Conservation (phyloP, 1,140 invertebrate genomes). For the Diploscapter pachys region DNA sequence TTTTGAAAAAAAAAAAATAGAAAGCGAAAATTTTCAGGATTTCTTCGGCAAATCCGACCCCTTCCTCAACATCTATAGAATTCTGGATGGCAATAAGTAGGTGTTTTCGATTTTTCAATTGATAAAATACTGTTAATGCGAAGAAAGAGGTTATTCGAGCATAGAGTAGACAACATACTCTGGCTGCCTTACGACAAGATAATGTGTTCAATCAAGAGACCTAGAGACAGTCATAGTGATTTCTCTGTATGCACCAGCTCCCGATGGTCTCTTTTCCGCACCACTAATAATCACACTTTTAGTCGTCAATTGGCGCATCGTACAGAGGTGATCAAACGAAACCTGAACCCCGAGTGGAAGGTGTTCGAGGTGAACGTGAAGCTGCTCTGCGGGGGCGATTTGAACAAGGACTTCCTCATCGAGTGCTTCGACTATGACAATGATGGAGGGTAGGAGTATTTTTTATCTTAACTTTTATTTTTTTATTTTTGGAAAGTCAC, state of each 20-base stretch:
- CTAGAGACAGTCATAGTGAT: too few relatives aligned
- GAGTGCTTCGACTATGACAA: conserved; percentile 17
- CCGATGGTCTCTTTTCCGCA: background rate
- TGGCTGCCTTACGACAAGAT: too few relatives aligned
- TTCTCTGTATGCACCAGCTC: too few relatives aligned
- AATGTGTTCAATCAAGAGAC: too few relatives aligned
- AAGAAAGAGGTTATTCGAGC: too few relatives aligned
- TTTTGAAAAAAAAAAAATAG: too few relatives aligned
- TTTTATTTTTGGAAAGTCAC: too few relatives aligned
- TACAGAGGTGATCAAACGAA: conserved; percentile 65
- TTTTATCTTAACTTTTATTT: too few relatives aligned
- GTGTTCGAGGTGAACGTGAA: conserved; percentile 65
- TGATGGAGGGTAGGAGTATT: background rate
- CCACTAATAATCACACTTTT: conserved; percentile 25
- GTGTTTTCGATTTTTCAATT: background rate
- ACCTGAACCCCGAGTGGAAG: conserved; percentile 66
- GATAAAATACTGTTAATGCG: too few relatives aligned
- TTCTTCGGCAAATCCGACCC: conserved; percentile 66
- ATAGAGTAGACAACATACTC: too few relatives aligned
- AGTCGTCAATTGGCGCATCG: conserved; percentile 64
- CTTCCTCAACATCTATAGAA: conserved; percentile 63
- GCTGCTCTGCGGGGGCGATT: conserved; percentile 67
- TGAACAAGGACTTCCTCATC: conserved; percentile 61
- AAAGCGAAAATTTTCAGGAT: conserved; percentile 43
- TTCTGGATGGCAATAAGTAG: conserved; percentile 62